phyloP scores from a whole-genome alignment of 2,888 invertebrate genomes.

The Oscheius sp. region DNA sequence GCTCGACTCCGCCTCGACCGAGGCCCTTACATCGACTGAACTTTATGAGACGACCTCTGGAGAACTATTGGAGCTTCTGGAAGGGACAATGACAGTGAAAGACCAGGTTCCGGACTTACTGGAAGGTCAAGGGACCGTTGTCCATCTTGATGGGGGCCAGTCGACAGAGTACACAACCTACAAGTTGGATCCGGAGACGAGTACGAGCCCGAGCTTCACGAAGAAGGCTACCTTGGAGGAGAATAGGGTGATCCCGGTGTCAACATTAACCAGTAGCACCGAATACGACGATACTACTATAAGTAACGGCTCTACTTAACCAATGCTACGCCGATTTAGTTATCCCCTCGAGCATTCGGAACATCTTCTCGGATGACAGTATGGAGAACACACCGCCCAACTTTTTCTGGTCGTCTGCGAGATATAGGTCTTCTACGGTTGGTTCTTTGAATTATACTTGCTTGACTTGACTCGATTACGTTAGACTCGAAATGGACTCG shows the following conservation, averaged over 20 bases:
- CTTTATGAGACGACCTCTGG: too few species aligned
- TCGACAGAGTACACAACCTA: too few species aligned
- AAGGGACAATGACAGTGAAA: too few species aligned
- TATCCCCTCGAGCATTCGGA: conserved; percentile 1
- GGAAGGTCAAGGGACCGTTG: too few species aligned
- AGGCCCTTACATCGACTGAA: background rate
- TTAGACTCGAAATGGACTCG: too few species aligned
- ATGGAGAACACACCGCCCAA: conserved; percentile 57
- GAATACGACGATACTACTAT: too few species aligned
- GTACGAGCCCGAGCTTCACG: conserved; percentile 6
- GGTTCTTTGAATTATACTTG: background rate
- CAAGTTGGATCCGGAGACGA: background rate
- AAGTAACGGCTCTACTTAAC: too few species aligned
- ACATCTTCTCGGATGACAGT: conserved; percentile 53
- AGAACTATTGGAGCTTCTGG: too few species aligned
- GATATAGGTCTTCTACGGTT: conserved; percentile 28
- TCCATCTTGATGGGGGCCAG: too few species aligned
- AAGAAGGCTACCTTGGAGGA: conserved; percentile 4
- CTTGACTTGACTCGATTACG: too few species aligned
- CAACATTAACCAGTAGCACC: background rate
- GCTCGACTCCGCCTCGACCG: conserved; percentile 12
- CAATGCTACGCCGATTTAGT: background rate
- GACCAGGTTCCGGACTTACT: too few species aligned
- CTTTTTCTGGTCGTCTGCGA: conserved; percentile 49
- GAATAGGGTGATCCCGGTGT: background rate